Percentiles rank a stretch among this genome's conserved stretches.
Conservation (phyloP, 2,888 invertebrate genomes). For the Melitaea athalia region DNA sequence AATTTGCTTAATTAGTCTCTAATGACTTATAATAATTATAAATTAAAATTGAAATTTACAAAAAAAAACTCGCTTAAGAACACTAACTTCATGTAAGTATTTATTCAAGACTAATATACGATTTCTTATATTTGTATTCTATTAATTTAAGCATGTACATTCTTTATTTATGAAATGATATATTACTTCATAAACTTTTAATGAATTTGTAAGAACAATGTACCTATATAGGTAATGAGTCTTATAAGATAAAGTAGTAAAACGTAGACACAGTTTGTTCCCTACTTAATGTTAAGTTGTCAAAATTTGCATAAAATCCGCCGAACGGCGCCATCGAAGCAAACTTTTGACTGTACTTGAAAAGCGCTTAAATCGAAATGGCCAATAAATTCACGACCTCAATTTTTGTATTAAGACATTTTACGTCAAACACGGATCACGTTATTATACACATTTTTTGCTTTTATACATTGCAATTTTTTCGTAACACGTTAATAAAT, state of each 20-base stretch:
- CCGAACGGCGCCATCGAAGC: slow-evolving; percentile 56
- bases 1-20: too few species aligned
- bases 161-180: background rate
- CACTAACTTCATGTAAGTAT: too few species aligned
- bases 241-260: slow-evolving; percentile 54
- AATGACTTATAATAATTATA: background rate
- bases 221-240: slow-evolving; percentile 35
- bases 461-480: background rate
- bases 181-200: slow-evolving; percentile 25
- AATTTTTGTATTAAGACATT: slow-evolving; percentile 45
- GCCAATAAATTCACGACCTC: slow-evolving; percentile 69
- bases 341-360: slow-evolving; percentile 71
- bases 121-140: too few species aligned
- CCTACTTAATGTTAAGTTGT: slow-evolving; percentile 66
- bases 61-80: too few species aligned
- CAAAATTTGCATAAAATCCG: slow-evolving; percentile 77
- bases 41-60: background rate
- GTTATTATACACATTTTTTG: background rate
- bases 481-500: background rate
- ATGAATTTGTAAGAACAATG: slow-evolving; percentile 37
- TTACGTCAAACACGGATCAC: slow-evolving; percentile 4
- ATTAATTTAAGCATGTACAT: background rate
- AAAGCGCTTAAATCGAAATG: slow-evolving; percentile 75
- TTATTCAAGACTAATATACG: too few species aligned
- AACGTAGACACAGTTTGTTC: slow-evolving; percentile 65